A percentile compares a stretch with the other conserved stretches of the same genome.
Conservation (phyloP, 1,140 invertebrate species). For the Drosophila quadrilineata region DNA sequence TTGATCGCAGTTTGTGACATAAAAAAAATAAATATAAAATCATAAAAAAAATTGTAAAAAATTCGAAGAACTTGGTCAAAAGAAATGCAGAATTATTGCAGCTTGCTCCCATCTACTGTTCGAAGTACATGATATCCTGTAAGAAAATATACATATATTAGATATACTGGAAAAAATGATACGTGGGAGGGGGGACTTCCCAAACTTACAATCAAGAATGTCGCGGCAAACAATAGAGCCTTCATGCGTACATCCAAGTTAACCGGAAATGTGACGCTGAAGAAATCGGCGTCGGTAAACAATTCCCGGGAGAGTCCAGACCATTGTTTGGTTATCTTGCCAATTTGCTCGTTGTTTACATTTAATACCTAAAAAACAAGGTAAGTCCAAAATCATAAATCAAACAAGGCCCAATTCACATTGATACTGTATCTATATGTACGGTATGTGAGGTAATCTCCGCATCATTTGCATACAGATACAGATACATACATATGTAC, state of each 20-base stretch:
- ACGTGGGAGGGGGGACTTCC: no score
- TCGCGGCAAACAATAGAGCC: constrained; percentile 52
- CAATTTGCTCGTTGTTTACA: constrained; percentile 58
- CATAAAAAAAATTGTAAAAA: background rate
- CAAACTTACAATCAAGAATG: constrained; percentile 59
- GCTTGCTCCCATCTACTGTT: constrained; percentile 27
- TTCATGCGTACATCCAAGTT: constrained; percentile 70
- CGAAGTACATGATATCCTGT: constrained; percentile 52
- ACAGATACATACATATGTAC: constrained; percentile 19
- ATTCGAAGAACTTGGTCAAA: no score
- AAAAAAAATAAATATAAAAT: no score
- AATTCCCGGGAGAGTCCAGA: constrained; percentile 52
- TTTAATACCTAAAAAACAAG: constrained; percentile 52
- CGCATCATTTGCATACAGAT: background rate
- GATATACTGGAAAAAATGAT: background rate
- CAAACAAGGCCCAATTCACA: constrained; percentile 7
- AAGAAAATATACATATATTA: constrained; percentile 9
- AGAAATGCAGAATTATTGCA: constrained; percentile 4
- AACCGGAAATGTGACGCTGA: constrained; percentile 56
- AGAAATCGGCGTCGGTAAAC: constrained; percentile 68
- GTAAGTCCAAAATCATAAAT: constrained; percentile 24
- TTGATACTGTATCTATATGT: background rate
- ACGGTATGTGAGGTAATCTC: no score
- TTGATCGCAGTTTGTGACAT: no score
- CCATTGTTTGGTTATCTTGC: constrained; percentile 67